Evolutionary conservation across 2,888 invertebrate species (phyloP), one percentile per base, ranked within the genome.

Genomic region (Leistus spinibarbis): DNA sequence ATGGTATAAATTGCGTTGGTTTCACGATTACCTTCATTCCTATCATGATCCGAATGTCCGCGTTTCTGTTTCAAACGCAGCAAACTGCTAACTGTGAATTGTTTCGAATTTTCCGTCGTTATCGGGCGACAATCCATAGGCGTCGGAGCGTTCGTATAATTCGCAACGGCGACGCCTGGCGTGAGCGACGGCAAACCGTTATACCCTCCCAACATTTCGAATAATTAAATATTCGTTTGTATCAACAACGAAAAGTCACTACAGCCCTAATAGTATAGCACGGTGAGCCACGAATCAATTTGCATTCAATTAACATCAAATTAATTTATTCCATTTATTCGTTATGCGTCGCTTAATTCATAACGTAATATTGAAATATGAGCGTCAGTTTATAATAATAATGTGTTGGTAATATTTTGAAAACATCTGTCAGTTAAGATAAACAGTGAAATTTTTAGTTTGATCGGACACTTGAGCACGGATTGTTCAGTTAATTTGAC

Each of bases 71-170:
- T 82, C 72, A 85, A 78, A 78, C 83, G 80, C 76, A 85, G 80
- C 73, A 86, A 80, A 80, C 83, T 86, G 78, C 81, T 85, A 76
- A 86, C 86, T 56, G 85, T 85, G 81, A 85, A 86, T 78, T 85
- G 84, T 77, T 82, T 80, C 13, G 83, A 80, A 77, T 85, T 85
- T 60, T 81, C 80, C 7, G 82, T 79, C 76, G 80, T 80, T 17
- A 69, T 76, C 7, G 76, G 69, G 10, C 69, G 65, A 53, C 76
- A 69, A 27, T 76, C 70, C 56, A 64, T 69, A 22, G 60, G 27
- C 7, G 54, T n/a, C 5, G 53, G 24, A 62, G 27, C 57, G 4
- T 16, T 5, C 20, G 60, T 17, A 24, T 20, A 22, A 17, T 64
- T 64, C 1, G 64, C n/a, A 7, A 24, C 64, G 23, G 24, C 62